Evolutionary conservation across 2,888 invertebrate species (phyloP).

Genomic region (Synanthedon formicaeformis): DNA sequence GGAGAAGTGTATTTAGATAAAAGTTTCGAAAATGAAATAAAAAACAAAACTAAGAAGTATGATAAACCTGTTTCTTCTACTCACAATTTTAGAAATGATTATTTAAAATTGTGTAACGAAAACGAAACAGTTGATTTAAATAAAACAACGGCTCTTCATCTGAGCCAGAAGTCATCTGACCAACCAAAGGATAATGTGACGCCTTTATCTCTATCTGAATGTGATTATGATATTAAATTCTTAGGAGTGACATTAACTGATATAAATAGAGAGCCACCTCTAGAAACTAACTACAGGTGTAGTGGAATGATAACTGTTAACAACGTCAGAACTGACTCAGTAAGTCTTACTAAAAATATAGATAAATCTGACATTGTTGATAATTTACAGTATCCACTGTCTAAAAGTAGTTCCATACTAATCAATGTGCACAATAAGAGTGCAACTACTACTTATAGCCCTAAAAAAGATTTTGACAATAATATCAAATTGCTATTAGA

Average conservation of each 20-base stretch:
- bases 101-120: slow-evolving; percentile 1
- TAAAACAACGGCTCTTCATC: neutral
- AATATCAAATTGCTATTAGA: too few species aligned
- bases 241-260: slow-evolving; percentile 50
- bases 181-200: slow-evolving; percentile 10
- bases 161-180: neutral
- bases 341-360: too few species aligned
- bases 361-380: too few species aligned
- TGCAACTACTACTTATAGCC: too few species aligned
- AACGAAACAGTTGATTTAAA: slow-evolving; percentile 1
- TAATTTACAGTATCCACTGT: too few species aligned
- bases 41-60: slow-evolving; percentile 9
- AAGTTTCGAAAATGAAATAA: slow-evolving; percentile 31
- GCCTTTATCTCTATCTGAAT: slow-evolving; percentile 13
- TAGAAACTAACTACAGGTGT: neutral
- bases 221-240: slow-evolving; percentile 41
- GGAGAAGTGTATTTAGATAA: slow-evolving; percentile 43
- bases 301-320: too few species aligned
- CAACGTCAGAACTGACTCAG: too few species aligned
- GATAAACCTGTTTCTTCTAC: neutral
- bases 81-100: neutral
- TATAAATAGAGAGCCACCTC: slow-evolving; percentile 4
- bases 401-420: too few species aligned
- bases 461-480: too few species aligned
- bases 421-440: too few species aligned